phyloP scores from a whole-genome alignment of 2,888 invertebrate genomes.

The Coronaproctus castanopsis region DNA sequence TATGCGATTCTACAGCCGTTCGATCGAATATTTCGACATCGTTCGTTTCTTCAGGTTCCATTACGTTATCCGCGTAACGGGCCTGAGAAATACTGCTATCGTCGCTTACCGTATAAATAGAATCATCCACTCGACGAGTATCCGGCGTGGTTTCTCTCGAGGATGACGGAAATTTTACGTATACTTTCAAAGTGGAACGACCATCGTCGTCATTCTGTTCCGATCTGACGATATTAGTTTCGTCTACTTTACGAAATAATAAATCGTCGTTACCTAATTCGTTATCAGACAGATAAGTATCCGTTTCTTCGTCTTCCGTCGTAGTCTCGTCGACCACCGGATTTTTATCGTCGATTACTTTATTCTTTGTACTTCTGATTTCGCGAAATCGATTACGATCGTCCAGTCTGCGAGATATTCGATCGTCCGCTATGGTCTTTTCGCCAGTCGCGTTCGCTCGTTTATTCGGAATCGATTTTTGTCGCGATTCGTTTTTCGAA shows the following conservation, averaged over 20 bases:
- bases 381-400: not conserved
- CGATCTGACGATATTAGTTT: conserved; percentile 12
- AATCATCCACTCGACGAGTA: conserved; percentile 43
- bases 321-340: not conserved
- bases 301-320: not conserved
- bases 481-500: not conserved
- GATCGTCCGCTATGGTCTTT: not conserved
- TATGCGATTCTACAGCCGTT: not conserved
- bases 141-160: conserved; percentile 56
- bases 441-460: not conserved
- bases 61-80: conserved; percentile 50
- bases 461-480: not conserved
- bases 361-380: not conserved
- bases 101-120: conserved; percentile 34
- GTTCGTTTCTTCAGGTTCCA: conserved; percentile 46
- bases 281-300: not conserved
- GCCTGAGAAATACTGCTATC: conserved; percentile 30
- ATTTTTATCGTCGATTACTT: not conserved
- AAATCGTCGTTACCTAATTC: not conserved
- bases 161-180: conserved; percentile 34
- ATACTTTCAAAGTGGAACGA: conserved; percentile 17
- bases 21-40: conserved; percentile 3
- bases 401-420: not conserved
- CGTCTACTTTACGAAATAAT: not conserved
- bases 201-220: conserved; percentile 17